Evolutionary conservation across 2,888 invertebrate species (phyloP).

Genomic region (Leptopilina myrica): DNA sequence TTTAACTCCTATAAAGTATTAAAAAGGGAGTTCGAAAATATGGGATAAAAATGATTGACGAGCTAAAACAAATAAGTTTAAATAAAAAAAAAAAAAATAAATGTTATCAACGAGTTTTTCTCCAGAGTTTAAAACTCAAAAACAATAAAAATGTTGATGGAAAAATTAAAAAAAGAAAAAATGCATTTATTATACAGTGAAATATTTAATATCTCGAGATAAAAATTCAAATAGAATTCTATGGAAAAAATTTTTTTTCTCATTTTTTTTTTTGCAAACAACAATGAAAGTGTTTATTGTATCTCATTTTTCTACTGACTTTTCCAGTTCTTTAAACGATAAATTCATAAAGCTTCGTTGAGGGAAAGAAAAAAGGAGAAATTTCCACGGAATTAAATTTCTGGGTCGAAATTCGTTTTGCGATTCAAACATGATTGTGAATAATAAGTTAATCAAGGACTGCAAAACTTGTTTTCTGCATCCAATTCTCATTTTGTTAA

Average conservation of each 20-base stretch:
- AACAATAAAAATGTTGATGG: no score
- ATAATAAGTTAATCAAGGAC: conserved; percentile 14
- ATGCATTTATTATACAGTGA: no score
- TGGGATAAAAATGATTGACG: no score
- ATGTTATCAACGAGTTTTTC: no score
- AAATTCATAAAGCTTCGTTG: background rate
- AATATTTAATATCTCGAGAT: no score
- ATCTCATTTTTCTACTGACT: background rate
- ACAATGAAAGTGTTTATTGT: conserved; percentile 6
- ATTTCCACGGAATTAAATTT: conserved; percentile 14
- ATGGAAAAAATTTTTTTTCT: background rate
- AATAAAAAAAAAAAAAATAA: no score
- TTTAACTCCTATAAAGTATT: no score
- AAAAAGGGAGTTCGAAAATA: no score
- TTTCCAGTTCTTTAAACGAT: conserved; percentile 1
- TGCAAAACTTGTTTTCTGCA: background rate
- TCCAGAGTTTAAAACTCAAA: no score
- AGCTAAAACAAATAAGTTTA: no score
- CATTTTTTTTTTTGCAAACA: background rate
- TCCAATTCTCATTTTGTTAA: background rate
- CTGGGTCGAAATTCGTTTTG: conserved; percentile 19
- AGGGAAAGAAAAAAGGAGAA: background rate
- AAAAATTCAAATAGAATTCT: background rate
- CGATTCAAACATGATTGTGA: conserved; percentile 1
- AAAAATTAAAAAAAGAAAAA: no score